These are phyloP conservation scores for Vanessa tameamea DNA, from an alignment of 1,140 invertebrate genomes.

Conservation along the genomic window DNA sequence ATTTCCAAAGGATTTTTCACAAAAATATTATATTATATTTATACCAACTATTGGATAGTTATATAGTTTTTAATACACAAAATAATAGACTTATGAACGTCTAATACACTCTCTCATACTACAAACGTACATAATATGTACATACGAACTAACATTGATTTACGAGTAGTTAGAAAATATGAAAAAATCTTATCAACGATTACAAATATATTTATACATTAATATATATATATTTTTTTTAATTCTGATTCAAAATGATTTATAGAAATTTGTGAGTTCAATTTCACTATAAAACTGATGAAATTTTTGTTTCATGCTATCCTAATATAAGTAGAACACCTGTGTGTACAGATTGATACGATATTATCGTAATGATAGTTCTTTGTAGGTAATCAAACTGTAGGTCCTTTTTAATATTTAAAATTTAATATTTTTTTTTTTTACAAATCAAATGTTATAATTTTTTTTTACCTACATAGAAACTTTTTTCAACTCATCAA, in stretches of 20 bases:
- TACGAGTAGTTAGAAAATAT: slow-evolving; percentile 52
- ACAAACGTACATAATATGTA: slow-evolving; percentile 54
- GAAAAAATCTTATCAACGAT: slow-evolving; percentile 36
- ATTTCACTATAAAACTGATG: slow-evolving; percentile 16
- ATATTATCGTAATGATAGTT: not conserved
- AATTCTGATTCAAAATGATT: slow-evolving; percentile 22
- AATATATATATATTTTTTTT: not conserved
- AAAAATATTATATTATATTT: slow-evolving; percentile 10
- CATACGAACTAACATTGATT: slow-evolving; percentile 34
- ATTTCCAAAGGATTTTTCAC: not conserved
- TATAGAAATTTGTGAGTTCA: slow-evolving; percentile 19
- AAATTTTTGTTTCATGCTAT: not conserved
- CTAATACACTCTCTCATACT: slow-evolving; percentile 35
- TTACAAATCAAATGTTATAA: not conserved
- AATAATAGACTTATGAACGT: slow-evolving; percentile 13
- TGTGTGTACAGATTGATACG: slow-evolving; percentile 2
- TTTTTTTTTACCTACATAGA: not conserved
- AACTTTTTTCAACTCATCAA: not conserved
- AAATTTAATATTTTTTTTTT: not conserved
- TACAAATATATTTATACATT: slow-evolving; percentile 23
- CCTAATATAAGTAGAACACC: slow-evolving; percentile 7
- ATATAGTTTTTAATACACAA: slow-evolving; percentile 2
- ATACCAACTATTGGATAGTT: not conserved
- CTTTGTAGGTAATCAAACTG: not conserved
- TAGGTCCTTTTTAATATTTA: not conserved